Base-by-base conservation (phyloP, 2,888 invertebrate species). In the Agriotes lineatus region DNA sequence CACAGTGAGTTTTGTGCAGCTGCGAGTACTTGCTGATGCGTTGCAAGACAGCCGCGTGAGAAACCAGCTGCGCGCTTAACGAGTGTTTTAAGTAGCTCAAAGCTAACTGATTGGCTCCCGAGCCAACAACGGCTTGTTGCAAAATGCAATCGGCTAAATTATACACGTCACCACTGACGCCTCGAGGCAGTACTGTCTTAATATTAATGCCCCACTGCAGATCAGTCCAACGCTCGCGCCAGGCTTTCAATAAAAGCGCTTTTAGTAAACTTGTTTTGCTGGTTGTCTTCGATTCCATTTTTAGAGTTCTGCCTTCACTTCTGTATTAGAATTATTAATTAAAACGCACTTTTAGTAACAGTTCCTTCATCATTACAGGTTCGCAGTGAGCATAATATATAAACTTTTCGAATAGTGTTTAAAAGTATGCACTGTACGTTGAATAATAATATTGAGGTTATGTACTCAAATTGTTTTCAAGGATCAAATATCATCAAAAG, bases 141-240 rank as follows among this genome's bases (percentile, higher is more conserved):
- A 97, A 87, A 75, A 98, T 93, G 80, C 96, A 95, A 82, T 97
- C 97, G 44, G 96, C 95, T 76, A 96, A 86, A 85, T 95, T 95
- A 82, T 95, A 95, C n/a, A 95, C 91, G 86, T 95, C 95, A n/a
- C 95, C 95, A 80, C 94, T 95, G 0, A 95, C 95, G n/a, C 95
- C 95, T 81, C 95, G 86, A 0, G 95, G 95, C 69, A 94, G 84
- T 74, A 91, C 94, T n/a, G 94, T 94, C 87, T 97, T 97, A 63
- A 97, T 95, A 80, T 96, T 95, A 75, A 96, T 96, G 37, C 96
- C 96, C 97, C 97, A 97, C 84, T 96, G 95, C 45, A 96, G 89
- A 83, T 97, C 97, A 0, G 93, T 92, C 97, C 97, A 97, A 69
- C 97, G 87, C 85, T 97, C 97, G 76, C 96, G 89, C 97, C 97